Percentiles rank a stretch among this genome's conserved stretches.
Evolutionary conservation across 2,888 invertebrate species (phyloP).

Genomic region (Anaspis maculata): DNA sequence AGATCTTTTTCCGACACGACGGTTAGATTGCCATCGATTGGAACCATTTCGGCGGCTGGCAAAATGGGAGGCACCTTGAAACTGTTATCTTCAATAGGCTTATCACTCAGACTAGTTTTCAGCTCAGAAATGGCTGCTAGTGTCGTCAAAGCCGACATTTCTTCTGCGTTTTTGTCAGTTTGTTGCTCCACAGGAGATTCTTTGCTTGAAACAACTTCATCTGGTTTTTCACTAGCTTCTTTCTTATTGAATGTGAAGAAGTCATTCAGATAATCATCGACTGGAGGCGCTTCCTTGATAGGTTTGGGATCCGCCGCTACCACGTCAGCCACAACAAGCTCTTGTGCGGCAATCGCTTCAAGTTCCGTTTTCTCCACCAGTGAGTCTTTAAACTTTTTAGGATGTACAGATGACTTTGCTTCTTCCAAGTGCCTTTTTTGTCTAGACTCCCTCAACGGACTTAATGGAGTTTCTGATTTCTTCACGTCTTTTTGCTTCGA

Average conservation of each 20-base stretch:
- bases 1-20: slow-evolving; percentile 42
- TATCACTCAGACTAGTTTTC: slow-evolving; percentile 2
- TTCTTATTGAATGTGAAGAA: slow-evolving; percentile 8
- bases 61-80: slow-evolving; percentile 2
- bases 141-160: slow-evolving; percentile 20
- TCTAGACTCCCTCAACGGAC: too few relatives aligned
- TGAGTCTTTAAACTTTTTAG: not conserved
- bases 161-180: slow-evolving; percentile 17
- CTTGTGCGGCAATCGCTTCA: too few relatives aligned
- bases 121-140: slow-evolving; percentile 14
- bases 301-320: too few relatives aligned
- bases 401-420: too few relatives aligned
- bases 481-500: slow-evolving; percentile 3
- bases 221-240: slow-evolving; percentile 3
- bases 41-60: slow-evolving; percentile 32
- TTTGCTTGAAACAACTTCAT: too few relatives aligned
- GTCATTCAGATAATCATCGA: slow-evolving; percentile 11
- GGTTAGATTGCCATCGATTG: slow-evolving; percentile 52
- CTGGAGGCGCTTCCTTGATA: slow-evolving; percentile 1
- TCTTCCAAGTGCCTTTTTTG: too few relatives aligned
- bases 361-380: slow-evolving; percentile 3
- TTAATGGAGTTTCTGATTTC: slow-evolving; percentile 1
- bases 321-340: too few relatives aligned
- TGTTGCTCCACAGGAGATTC: too few relatives aligned
- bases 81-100: slow-evolving; percentile 4